A percentile compares a stretch with the other conserved stretches of the same genome.
Evolutionary conservation across 2,888 invertebrate genomes (phyloP).

Genomic region (Eristalis pertinax): DNA sequence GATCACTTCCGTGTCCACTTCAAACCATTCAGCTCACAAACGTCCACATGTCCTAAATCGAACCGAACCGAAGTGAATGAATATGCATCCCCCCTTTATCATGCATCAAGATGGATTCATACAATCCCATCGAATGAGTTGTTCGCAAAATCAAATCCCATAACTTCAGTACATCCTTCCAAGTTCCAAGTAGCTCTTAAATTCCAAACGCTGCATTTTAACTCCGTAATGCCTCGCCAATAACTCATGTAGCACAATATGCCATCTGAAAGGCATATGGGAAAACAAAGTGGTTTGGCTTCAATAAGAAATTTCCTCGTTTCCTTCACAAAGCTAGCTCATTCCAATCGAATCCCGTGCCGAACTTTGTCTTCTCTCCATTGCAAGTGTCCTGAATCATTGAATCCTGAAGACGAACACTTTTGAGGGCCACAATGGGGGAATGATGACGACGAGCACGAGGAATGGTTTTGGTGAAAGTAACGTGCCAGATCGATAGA

Average conservation of each 20-base stretch:
- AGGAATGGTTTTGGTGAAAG: conserved; percentile 48
- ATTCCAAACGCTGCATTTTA: conserved; percentile 53
- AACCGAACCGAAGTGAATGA: neutral
- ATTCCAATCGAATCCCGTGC: conserved; percentile 29
- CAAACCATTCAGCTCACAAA: neutral
- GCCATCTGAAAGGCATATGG: conserved; percentile 60
- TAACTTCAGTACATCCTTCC: neutral
- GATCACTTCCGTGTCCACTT: neutral
- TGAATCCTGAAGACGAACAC: conserved; percentile 9
- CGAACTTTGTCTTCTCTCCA: conserved; percentile 59
- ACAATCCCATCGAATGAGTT: neutral
- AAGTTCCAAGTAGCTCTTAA: conserved; percentile 36
- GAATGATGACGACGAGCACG: neutral
- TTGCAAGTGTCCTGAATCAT: conserved; percentile 54
- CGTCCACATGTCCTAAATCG: neutral
- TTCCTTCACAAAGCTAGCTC: conserved; percentile 40
- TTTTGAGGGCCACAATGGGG: neutral
- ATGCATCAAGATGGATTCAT: neutral
- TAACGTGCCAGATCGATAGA: conserved; percentile 68
- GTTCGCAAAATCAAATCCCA: conserved; percentile 2
- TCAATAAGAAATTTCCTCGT: conserved; percentile 61
- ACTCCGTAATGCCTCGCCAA: conserved; percentile 52
- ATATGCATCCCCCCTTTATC: neutral
- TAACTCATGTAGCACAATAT: conserved; percentile 71
- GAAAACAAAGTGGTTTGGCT: conserved; percentile 69